Base-by-base conservation (phyloP, 2,797 vertebrate genomes). In the Cynopterus sphinx region DNA sequence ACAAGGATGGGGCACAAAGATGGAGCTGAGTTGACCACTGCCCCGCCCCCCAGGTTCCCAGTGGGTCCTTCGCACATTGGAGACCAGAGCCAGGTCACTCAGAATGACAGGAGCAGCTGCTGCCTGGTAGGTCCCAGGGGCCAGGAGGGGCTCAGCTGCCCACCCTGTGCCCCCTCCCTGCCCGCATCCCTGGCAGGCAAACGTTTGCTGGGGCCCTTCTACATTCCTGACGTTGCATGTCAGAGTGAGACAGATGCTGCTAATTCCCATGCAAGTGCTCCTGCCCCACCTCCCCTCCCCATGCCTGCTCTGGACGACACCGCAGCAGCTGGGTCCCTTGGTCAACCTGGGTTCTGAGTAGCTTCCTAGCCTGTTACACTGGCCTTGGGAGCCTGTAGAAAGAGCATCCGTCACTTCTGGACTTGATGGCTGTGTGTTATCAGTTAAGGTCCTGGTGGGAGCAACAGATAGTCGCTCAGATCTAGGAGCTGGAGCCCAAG, bases 201-300 rank as follows among this genome's bases (percentile, higher is more conserved):
- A 61, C 0, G 4, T 95, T 85, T 59, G 51, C 75, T 90, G 87
- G 86, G 82, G 51, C 73, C 41, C 96, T 97, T 97, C 97, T 97
- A 98, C 98, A 99, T 98, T 98, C 98, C 98, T 98, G 97, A 97
- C 79, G 87, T 98, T 97, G 98, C 98, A 97, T 98, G 98, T 98
- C 98, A 98, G 97, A 97, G 96, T 94, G 97, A 98, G 98, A 98
- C 98, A 98, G 98, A 98, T 98, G 98, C 98, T 98, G 97, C 96
- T 98, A 97, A 98, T 98, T 98, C 98, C 90, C 0, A 0, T 26
- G 39, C 13, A 85, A 96, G 97, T 77, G 65, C 16, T 39, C 43
- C 84, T 49, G 61, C 59, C 79, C 75, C 43, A 9, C 10, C 55
- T 53, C 13, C 6, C 74, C 70, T 36, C 46, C 74, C 67, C 84